Percentiles rank a stretch among this genome's conserved stretches.
Evolutionary conservation across 2,113 vertebrate genomes (phyloP).

Genomic region (Nycticorax nycticorax): DNA sequence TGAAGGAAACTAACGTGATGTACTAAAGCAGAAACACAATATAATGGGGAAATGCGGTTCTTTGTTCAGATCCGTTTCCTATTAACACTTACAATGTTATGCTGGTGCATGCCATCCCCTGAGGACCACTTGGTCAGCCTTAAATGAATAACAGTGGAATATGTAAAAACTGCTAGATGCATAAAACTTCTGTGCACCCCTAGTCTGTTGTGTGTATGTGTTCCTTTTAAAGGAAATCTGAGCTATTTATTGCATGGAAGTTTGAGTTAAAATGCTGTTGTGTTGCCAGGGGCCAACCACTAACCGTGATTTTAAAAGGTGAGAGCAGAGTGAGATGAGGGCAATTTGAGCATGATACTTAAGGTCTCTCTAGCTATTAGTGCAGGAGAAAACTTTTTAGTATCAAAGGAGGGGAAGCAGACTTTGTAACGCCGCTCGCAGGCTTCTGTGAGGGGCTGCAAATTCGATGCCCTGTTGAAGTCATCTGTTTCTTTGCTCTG

Average conservation of each 20-base stretch:
- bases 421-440: not conserved
- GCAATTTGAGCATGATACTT: conserved; percentile 38
- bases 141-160: conserved; percentile 66
- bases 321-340: conserved; percentile 11
- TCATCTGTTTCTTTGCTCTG: not conserved
- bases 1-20: conserved; percentile 75
- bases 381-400: not conserved
- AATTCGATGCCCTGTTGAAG: not conserved
- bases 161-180: conserved; percentile 65
- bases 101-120: conserved; percentile 63
- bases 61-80: conserved; percentile 80
- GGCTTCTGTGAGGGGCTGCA: not conserved
- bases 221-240: conserved; percentile 59
- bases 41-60: conserved; percentile 70
- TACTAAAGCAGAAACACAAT: conserved; percentile 73
- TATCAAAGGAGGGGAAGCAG: not conserved
- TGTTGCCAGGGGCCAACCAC: conserved; percentile 47
- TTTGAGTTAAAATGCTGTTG: conserved; percentile 31
- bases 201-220: conserved; percentile 35
- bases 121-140: conserved; percentile 65
- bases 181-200: conserved; percentile 36
- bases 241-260: conserved; percentile 58
- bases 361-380: not conserved
- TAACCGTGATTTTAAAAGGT: conserved; percentile 59
- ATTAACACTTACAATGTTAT: conserved; percentile 72